These are phyloP conservation scores for Psilopsiagon aymara DNA, from an alignment of 2,113 vertebrate species.

Conservation along the genomic window DNA sequence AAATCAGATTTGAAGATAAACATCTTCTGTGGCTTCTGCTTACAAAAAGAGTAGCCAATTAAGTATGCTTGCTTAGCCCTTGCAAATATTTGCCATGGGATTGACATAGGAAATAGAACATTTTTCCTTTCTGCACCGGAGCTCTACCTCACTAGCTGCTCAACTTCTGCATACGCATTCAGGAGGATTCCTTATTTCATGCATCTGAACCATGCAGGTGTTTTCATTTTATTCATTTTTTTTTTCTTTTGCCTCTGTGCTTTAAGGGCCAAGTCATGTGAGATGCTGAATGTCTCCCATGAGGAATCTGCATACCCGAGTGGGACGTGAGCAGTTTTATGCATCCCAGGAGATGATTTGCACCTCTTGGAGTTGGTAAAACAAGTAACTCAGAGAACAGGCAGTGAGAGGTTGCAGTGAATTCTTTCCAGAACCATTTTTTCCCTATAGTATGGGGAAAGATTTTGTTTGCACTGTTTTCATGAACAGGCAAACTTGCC, in stretches of 20 bases:
- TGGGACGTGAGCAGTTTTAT: not conserved
- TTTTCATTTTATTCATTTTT: not conserved
- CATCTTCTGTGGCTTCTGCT: slow-evolving; percentile 63
- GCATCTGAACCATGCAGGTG: not conserved
- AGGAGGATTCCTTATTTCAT: not conserved
- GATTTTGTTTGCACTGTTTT: not conserved
- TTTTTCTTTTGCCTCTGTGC: not conserved
- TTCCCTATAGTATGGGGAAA: not conserved
- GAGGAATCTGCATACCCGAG: not conserved
- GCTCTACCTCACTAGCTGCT: not conserved
- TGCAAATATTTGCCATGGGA: slow-evolving; percentile 54
- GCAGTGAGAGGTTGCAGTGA: not conserved
- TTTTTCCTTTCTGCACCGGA: not conserved
- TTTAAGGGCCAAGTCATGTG: not conserved
- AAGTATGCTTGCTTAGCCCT: slow-evolving; percentile 58
- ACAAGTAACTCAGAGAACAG: not conserved
- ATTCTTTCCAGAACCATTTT: not conserved
- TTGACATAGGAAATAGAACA: slow-evolving; percentile 21
- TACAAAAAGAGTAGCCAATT: slow-evolving; percentile 60
- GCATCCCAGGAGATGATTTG: not conserved
- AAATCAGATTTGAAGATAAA: slow-evolving; percentile 70
- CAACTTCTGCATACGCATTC: not conserved
- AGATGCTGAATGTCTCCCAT: not conserved
- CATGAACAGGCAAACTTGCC: not conserved
- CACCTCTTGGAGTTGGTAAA: not conserved